Evolutionary conservation across 2,113 vertebrate genomes (phyloP).

Genomic region (Lipophrys pholis): DNA sequence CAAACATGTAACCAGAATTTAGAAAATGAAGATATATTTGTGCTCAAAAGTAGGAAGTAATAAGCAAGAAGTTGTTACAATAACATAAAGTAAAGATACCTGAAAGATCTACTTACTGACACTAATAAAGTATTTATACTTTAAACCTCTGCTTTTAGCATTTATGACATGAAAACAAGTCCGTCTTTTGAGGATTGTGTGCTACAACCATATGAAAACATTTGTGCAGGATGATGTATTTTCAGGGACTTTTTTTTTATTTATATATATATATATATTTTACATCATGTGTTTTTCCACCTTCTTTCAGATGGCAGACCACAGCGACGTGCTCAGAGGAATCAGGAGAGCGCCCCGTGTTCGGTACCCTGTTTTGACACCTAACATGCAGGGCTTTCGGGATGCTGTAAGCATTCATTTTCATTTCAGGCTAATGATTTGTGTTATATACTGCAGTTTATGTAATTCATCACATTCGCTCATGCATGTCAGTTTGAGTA

Average conservation of each 20-base stretch:
- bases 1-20: too few species aligned
- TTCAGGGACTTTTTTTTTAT: constrained; percentile 21
- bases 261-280: constrained; percentile 44
- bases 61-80: too few species aligned
- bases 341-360: constrained; percentile 88
- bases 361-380: constrained; percentile 92
- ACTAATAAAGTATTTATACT: too few species aligned
- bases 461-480: constrained; percentile 6
- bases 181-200: constrained; percentile 7
- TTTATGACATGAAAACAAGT: constrained; percentile 14
- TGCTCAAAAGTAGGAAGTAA: too few species aligned
- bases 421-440: constrained; percentile 30
- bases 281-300: constrained; percentile 45
- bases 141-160: too few species aligned
- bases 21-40: too few species aligned
- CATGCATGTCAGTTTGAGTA: constrained; percentile 29
- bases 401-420: constrained; percentile 88
- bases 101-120: too few species aligned
- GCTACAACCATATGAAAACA: constrained; percentile 33
- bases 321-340: constrained; percentile 90
- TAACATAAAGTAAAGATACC: too few species aligned
- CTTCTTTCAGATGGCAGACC: constrained; percentile 93
- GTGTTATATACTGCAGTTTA: constrained; percentile 1
- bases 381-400: constrained; percentile 93
- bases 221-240: constrained; percentile 44